These are phyloP conservation scores for Mormyrus lacerda DNA, from an alignment of 2,113 vertebrate genomes.

Conservation along the genomic window DNA sequence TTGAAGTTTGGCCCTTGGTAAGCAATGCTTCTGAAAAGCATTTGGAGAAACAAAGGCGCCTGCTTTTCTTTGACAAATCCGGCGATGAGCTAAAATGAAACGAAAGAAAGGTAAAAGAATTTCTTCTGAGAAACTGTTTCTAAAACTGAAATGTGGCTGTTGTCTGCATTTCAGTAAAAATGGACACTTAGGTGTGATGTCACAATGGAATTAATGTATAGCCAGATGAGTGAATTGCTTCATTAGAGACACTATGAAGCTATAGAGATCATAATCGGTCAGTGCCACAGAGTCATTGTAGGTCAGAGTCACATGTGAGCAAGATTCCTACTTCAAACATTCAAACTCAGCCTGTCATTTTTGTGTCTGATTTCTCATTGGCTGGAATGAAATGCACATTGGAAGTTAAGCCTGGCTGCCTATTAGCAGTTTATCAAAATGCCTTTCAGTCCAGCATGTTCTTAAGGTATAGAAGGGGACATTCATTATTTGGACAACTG, in stretches of 20 bases:
- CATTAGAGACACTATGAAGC: not conserved
- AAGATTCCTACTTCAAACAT: not conserved
- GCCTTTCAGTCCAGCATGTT: not conserved
- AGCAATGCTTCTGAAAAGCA: not conserved
- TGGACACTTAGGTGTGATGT: not conserved
- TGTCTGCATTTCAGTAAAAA: not conserved
- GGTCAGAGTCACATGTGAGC: not conserved
- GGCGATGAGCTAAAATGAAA: not conserved
- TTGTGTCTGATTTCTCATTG: not conserved
- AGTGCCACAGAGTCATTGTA: not conserved
- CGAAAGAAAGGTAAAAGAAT: not conserved
- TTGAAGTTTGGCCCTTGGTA: not conserved
- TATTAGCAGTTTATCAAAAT: not conserved
- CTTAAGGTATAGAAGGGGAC: not conserved
- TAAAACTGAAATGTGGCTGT: not conserved
- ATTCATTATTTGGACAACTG: not conserved
- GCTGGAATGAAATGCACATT: not conserved
- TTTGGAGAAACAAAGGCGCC: not conserved
- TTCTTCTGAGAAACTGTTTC: not conserved
- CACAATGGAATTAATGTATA: no score
- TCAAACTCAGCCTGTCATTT: not conserved
- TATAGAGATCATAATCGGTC: not conserved
- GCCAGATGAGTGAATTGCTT: no score
- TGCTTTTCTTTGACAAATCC: not conserved
- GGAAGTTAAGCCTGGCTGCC: not conserved